Base-by-base conservation (phyloP, 2,113 vertebrate genomes). In the Dicerorhinus sumatrensis region DNA sequence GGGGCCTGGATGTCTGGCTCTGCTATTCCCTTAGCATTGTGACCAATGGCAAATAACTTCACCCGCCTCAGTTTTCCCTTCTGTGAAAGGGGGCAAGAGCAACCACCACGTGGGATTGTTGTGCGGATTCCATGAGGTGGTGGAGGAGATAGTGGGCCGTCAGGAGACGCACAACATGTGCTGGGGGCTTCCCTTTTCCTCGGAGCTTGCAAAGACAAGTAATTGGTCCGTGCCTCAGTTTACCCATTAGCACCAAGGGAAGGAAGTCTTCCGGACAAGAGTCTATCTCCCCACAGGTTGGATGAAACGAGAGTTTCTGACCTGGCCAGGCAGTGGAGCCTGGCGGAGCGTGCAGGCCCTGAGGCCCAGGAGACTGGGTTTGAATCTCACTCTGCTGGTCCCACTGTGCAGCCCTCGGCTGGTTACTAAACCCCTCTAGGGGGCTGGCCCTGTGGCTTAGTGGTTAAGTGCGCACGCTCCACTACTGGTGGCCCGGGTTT, bases 81-180 rank as follows among this genome's bases (percentile, higher is more conserved):
- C 69, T n/a, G 63, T 20, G 39, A 51, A 77, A 29, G 33, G n/a
- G 39, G 23, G 23, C 36, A 29, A 2, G 0, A 27, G 60, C 21
- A 7, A 0, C 48, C 0, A 7, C 14, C n/a, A 14, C 36, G 1
- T 42, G 73, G 39, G 33, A 73, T 42, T 13, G 11, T 17, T 6
- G 5, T 85, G 54, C 73, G 2, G 51, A 31, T 21, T 85, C 76
- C 4, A 8, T 4, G 72, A 46, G n/a, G 42, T 17, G 33, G 62
- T 4, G 3, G n/a, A 56, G 42, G 65, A 73, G 76, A 76, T 0
- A 18, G 21, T 29, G 27, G 56, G 23, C 5, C 21, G n/a, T 86
- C 54, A 12, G 39, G 58, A 67, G 51, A 42, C 1, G 25, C 9
- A 4, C 8, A 4, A 1, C 0, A 2, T 0, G 14, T 12, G 42